Conservation (phyloP, 2,888 invertebrate genomes). For the Catonia carolina region DNA sequence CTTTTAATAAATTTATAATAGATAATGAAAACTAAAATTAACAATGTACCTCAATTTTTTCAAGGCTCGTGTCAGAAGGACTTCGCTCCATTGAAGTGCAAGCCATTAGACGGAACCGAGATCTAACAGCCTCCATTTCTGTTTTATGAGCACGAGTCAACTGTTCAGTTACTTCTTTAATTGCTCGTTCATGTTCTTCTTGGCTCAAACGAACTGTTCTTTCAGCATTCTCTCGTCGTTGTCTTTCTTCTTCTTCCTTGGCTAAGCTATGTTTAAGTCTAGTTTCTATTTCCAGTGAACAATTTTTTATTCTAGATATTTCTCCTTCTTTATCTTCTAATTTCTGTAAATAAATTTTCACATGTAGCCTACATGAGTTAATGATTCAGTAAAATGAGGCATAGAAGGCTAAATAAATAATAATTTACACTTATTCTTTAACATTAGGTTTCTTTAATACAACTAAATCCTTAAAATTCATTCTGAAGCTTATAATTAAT, state of each 20-base stretch:
- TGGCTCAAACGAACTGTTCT: constrained; percentile 47
- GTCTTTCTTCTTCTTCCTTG: constrained; percentile 38
- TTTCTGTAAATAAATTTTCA: constrained; percentile 23
- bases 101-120: constrained; percentile 56
- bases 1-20: too few species aligned
- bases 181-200: constrained; percentile 48
- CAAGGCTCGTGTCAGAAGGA: constrained; percentile 69
- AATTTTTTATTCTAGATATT: constrained; percentile 20
- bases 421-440: too few species aligned
- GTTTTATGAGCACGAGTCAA: constrained; percentile 65
- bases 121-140: constrained; percentile 42
- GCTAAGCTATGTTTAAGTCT: constrained; percentile 32
- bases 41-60: constrained; percentile 57
- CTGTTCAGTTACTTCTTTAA: constrained; percentile 62
- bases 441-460: too few species aligned
- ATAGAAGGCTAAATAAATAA: too few species aligned
- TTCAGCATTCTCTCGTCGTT: constrained; percentile 40
- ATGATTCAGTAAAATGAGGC: too few species aligned
- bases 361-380: too few species aligned
- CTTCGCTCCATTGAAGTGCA: constrained; percentile 65
- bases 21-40: neutral
- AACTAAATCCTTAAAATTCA: too few species aligned
- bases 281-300: constrained; percentile 36
- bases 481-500: too few species aligned
- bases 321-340: constrained; percentile 33